Conservation (phyloP, 2,888 invertebrate species). For the Nudaria mundana region DNA sequence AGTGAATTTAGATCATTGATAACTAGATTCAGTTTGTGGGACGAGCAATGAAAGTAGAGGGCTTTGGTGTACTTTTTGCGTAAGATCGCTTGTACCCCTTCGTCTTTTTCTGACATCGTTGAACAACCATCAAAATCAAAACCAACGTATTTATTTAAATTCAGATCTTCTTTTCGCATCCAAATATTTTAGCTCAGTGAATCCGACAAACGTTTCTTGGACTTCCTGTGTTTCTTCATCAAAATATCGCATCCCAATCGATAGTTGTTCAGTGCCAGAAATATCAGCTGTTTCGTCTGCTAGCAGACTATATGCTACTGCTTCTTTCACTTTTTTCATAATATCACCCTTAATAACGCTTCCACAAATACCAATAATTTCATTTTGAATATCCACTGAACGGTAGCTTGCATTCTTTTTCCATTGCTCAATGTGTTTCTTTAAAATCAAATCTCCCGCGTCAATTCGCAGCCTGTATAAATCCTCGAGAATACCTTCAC, state of each 20-base stretch:
- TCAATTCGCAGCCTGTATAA: neutral
- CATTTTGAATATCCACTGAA: neutral
- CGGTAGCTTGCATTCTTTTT: neutral
- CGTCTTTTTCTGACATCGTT: conserved; percentile 19
- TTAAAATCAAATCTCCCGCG: neutral
- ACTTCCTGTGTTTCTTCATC: neutral
- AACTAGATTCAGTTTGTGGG: too few relatives aligned
- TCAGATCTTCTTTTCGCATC: neutral
- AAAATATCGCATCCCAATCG: neutral
- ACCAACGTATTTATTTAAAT: neutral
- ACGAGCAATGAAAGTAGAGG: conserved; percentile 23
- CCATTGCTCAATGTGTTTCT: neutral
- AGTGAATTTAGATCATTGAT: too few relatives aligned
- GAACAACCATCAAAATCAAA: conserved; percentile 12
- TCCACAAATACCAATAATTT: neutral
- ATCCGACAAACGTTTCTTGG: neutral
- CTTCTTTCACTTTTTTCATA: neutral
- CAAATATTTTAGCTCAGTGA: neutral
- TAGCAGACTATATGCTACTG: neutral
- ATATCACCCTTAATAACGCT: neutral
- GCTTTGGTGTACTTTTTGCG: conserved; percentile 12
- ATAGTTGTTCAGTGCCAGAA: neutral
- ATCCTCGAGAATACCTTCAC: neutral
- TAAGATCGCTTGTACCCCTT: conserved; percentile 4
- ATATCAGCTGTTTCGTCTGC: neutral